A percentile compares a stretch with the other conserved stretches of the same genome.
Conservation (phyloP, 2,888 invertebrate species). For the Cantharis nigra region DNA sequence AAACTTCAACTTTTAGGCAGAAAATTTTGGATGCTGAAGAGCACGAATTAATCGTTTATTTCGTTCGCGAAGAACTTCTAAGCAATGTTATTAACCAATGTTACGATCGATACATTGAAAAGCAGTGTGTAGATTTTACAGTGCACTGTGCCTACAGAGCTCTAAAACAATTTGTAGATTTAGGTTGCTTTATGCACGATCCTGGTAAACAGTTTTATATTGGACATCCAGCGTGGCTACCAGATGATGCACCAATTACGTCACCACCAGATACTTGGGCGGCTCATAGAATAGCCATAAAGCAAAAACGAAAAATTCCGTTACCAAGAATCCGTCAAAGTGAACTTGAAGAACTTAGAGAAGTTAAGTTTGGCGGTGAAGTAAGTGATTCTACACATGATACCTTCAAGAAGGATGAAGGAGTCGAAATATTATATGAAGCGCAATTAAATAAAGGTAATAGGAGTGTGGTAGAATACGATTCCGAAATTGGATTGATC, state of each 20-base stretch:
- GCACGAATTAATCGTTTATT: slow-evolving; percentile 54
- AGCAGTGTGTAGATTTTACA: slow-evolving; percentile 52
- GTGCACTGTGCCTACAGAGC: slow-evolving; percentile 56
- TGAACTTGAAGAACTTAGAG: not conserved
- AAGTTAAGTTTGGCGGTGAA: not conserved
- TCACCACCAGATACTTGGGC: slow-evolving; percentile 24
- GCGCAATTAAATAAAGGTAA: not conserved
- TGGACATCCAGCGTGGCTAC: slow-evolving; percentile 15
- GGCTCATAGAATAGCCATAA: slow-evolving; percentile 1
- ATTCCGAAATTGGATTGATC: not conserved
- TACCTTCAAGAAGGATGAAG: not conserved
- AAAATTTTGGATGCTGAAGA: slow-evolving; percentile 58
- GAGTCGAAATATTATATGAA: not conserved
- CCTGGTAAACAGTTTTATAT: slow-evolving; percentile 53
- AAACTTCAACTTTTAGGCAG: slow-evolving; percentile 24
- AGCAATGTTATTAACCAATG: slow-evolving; percentile 50
- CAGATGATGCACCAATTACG: slow-evolving; percentile 9
- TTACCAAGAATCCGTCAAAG: not conserved
- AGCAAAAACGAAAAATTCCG: not conserved
- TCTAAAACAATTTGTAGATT: slow-evolving; percentile 56
- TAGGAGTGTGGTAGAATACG: not conserved
- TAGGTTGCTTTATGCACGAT: slow-evolving; percentile 58
- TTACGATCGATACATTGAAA: slow-evolving; percentile 55
- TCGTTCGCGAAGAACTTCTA: slow-evolving; percentile 57
- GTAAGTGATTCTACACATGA: not conserved